These are phyloP conservation scores for Habrosyne pyritoides DNA, from an alignment of 2,888 invertebrate genomes.

Conservation along the genomic window DNA sequence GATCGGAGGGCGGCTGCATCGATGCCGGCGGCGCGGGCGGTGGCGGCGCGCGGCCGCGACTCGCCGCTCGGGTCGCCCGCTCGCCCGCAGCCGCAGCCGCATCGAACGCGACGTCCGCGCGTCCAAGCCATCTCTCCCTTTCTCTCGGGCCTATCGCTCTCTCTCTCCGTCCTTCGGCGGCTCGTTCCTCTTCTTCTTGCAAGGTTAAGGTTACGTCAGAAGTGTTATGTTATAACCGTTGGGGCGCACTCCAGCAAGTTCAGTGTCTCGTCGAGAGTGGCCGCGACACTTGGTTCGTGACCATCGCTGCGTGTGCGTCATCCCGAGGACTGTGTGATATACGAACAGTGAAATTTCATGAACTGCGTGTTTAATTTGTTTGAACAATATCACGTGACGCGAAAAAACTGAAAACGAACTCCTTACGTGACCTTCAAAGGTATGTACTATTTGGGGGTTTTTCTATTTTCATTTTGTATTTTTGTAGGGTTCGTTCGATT, in stretches of 20 bases:
- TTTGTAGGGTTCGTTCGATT: conserved; percentile 11
- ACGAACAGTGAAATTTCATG: conserved; percentile 82
- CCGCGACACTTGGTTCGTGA: conserved; percentile 78
- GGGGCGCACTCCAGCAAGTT: conserved; percentile 81
- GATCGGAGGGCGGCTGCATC: conserved; percentile 22
- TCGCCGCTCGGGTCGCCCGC: conserved; percentile 17
- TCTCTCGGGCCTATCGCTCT: conserved; percentile 78
- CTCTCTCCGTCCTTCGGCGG: conserved; percentile 82
- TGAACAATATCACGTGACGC: conserved; percentile 73
- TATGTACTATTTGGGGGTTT: conserved; percentile 46
- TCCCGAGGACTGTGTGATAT: conserved; percentile 78
- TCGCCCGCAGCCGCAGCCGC: conserved; percentile 36
- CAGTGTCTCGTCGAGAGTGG: conserved; percentile 83
- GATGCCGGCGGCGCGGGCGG: conserved; percentile 26
- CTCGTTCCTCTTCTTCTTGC: conserved; percentile 83
- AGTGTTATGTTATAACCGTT: conserved; percentile 84
- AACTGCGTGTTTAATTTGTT: conserved; percentile 80
- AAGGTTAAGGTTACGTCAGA: conserved; percentile 85
- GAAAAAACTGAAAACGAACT: conserved; percentile 42
- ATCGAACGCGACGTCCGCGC: conserved; percentile 43
- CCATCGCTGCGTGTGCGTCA: conserved; percentile 64
- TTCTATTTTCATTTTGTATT: conserved; percentile 13
- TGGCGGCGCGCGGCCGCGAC: conserved; percentile 25
- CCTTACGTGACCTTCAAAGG: conserved; percentile 50
- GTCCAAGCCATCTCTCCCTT: conserved; percentile 73